Base-by-base conservation (phyloP, 1,140 invertebrate species). In the Dolichoris vasculosae region DNA sequence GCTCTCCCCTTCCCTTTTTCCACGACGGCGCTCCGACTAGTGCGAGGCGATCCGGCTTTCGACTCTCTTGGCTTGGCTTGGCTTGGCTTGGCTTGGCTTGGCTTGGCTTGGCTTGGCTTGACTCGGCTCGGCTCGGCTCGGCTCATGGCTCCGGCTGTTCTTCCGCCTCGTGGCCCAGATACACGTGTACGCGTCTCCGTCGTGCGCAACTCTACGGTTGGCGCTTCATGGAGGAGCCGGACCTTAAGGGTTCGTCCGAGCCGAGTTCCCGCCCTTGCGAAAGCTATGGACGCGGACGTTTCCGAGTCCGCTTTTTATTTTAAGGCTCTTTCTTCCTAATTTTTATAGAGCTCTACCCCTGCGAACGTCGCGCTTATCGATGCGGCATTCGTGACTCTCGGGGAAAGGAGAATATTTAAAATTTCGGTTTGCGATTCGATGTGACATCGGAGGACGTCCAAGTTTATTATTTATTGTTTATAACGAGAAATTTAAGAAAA, bases 81-180 rank as follows among this genome's bases (percentile, higher is more conserved):
- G 55, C 55, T 63, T n/a, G 15, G 55, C 55, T 63, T n/a, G 55
- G n/a, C 77, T 38, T 32, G 30, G 32, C 35, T 32, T 13, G 32
- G 69, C 69, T 43, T n/a, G 55, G 55, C 55, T 63, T n/a, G 15
- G 55, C 55, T 63, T n/a, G 55, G n/a, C n/a, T n/a, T n/a, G n/a
- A n/a, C n/a, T n/a, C n/a, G n/a, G n/a, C n/a, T n/a, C n/a, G n/a
- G n/a, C n/a, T n/a, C n/a, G n/a, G n/a, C n/a, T n/a, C 30, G 26
- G 3, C 7, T 35, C n/a, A 35, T 67, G 32, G 13, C 67, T 23
- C 8, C 63, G 79, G 26, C 40, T 46, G 69, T 63, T 71, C 80
- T 71, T 82, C 80, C 80, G 80, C 46, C 67, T 82, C 79, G 79
- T 81, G 79, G 79, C 79, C 79, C 79, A 81, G 79, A 64, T 81